Evolutionary conservation across 2,797 vertebrate genomes (phyloP).

Genomic region (Mus minutoides): DNA sequence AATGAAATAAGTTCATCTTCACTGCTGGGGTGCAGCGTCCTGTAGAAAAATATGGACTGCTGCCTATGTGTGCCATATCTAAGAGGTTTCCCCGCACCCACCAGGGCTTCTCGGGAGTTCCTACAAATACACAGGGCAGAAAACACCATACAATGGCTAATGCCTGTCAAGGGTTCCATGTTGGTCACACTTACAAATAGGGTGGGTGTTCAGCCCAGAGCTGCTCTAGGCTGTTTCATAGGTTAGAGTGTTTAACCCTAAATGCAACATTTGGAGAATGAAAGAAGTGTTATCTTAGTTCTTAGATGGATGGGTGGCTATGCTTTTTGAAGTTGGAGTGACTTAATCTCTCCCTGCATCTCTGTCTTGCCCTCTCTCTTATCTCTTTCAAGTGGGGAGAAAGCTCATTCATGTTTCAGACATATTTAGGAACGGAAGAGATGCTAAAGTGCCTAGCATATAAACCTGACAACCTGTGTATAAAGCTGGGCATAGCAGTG

Average conservation of each 20-base stretch:
- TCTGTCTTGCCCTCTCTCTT: background rate
- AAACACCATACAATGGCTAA: background rate
- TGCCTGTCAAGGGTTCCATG: background rate
- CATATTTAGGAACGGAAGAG: background rate
- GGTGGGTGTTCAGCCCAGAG: no score
- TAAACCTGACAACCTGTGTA: background rate
- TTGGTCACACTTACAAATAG: background rate
- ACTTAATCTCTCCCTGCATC: background rate
- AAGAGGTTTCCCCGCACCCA: fast-evolving
- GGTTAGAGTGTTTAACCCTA: background rate
- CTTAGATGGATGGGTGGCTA: no score
- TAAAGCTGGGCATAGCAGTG: background rate
- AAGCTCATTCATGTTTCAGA: background rate
- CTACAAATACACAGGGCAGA: background rate
- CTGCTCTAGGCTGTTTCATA: background rate
- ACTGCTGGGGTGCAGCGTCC: fast-evolving
- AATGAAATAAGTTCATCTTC: background rate
- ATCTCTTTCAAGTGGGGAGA: background rate
- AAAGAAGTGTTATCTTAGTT: background rate
- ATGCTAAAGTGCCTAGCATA: background rate
- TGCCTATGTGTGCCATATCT: fast-evolving
- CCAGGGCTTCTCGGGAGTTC: background rate
- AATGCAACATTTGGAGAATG: background rate
- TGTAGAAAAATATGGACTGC: fast-evolving
- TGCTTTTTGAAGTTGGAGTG: background rate